phyloP scores from a whole-genome alignment of 2,797 vertebrate genomes.

The Xerus rutilus region DNA sequence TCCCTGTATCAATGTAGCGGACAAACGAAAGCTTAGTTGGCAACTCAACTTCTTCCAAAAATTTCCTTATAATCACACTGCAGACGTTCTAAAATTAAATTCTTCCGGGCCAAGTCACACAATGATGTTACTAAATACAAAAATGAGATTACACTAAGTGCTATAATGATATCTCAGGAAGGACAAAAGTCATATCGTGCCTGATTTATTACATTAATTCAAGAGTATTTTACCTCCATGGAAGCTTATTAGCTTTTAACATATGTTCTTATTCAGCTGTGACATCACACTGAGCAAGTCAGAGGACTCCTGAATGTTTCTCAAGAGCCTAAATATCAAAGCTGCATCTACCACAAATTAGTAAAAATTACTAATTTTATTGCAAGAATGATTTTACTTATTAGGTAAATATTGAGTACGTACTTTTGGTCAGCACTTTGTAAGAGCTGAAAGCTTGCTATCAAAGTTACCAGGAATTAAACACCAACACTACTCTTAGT shows the following conservation, averaged over 20 bases:
- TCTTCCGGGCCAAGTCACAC: constrained; percentile 36
- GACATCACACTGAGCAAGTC: not conserved
- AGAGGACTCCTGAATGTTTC: not conserved
- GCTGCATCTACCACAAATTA: not conserved
- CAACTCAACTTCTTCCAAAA: not conserved
- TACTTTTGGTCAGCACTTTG: not conserved
- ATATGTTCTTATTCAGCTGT: constrained; percentile 45
- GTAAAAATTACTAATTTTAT: not conserved
- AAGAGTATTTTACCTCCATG: constrained; percentile 49
- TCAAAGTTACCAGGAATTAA: not conserved
- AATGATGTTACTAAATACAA: constrained; percentile 55
- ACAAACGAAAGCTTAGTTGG: constrained; percentile 40
- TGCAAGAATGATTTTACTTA: not conserved
- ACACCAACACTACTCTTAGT: not conserved
- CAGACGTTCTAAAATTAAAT: constrained; percentile 59
- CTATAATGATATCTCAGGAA: constrained; percentile 29
- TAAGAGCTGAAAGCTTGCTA: not conserved
- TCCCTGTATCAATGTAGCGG: not conserved
- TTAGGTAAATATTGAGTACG: not conserved
- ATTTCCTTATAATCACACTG: constrained; percentile 3
- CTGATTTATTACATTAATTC: constrained; percentile 54
- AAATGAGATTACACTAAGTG: constrained; percentile 42
- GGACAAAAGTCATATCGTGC: constrained; percentile 26
- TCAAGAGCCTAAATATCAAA: not conserved
- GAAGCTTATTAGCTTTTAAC: constrained; percentile 21